Evolutionary conservation across 1,140 invertebrate genomes (phyloP).

Genomic region (Pseudoatta argentina): DNA sequence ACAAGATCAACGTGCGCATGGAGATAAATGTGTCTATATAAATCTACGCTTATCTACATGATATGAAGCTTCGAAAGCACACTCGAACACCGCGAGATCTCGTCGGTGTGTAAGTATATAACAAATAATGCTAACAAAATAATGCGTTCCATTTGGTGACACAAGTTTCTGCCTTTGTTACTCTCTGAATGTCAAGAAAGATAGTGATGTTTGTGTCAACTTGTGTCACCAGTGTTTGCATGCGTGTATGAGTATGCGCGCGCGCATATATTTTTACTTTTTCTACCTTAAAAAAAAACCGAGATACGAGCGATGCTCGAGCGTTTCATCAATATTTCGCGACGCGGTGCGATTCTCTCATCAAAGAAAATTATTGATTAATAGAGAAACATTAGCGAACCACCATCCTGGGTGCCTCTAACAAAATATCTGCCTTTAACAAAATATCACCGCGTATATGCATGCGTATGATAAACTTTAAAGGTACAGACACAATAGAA

Average conservation of each 20-base stretch:
- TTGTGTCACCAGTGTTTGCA: background rate
- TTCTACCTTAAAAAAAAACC: background rate
- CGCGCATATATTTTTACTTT: background rate
- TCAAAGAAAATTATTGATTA: background rate
- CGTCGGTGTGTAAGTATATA: background rate
- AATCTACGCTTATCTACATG: slow-evolving; percentile 67
- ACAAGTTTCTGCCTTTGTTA: too few relatives aligned
- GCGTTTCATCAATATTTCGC: background rate
- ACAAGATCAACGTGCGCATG: slow-evolving; percentile 47
- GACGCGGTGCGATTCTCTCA: background rate
- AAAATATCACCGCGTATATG: slow-evolving; percentile 28
- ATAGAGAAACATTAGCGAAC: slow-evolving; percentile 34
- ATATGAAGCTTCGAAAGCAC: slow-evolving; percentile 69
- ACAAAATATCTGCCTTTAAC: slow-evolving; percentile 56
- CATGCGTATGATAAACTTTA: background rate
- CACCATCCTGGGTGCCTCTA: background rate
- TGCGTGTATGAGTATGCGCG: too few relatives aligned
- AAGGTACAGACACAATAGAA: too few relatives aligned
- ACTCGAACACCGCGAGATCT: slow-evolving; percentile 32
- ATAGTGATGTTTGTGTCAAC: too few relatives aligned
- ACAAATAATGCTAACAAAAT: too few relatives aligned
- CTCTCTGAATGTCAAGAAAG: too few relatives aligned
- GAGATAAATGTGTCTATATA: slow-evolving; percentile 58
- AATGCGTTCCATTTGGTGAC: too few relatives aligned
- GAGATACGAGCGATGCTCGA: slow-evolving; percentile 30